Evolutionary conservation across 2,797 vertebrate genomes (phyloP).

Genomic region (Leptodactylus fallax): DNA sequence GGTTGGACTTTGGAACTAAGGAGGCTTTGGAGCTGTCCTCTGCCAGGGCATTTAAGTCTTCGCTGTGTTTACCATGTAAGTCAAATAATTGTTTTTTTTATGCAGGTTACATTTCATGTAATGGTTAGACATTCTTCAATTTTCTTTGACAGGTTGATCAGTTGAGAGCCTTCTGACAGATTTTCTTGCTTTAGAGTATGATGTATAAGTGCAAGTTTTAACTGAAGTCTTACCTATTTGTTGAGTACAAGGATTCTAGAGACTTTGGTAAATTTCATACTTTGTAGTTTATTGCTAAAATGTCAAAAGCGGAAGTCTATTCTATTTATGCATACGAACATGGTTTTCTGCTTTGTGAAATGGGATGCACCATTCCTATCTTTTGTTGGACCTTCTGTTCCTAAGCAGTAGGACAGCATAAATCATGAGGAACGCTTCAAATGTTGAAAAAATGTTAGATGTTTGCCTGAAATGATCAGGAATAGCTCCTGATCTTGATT

Average conservation of each 20-base stretch:
- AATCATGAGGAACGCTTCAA: not conserved
- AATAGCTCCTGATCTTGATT: not conserved
- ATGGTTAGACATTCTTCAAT: not conserved
- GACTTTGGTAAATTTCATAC: no score
- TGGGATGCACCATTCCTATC: not conserved
- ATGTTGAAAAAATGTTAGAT: not conserved
- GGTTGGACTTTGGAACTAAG: not conserved
- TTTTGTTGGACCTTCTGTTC: not conserved
- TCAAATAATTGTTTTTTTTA: not conserved
- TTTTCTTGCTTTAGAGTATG: not conserved
- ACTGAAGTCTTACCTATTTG: not conserved
- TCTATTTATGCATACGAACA: no score
- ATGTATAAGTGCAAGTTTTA: not conserved
- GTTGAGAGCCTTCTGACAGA: not conserved
- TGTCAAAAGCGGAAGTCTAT: no score
- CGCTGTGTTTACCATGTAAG: not conserved
- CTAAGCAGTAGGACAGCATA: not conserved
- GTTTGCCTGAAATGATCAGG: not conserved
- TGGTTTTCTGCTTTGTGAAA: no score
- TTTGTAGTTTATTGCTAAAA: no score
- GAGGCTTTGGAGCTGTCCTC: not conserved
- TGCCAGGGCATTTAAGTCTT: not conserved
- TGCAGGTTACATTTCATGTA: not conserved
- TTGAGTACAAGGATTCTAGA: not conserved
- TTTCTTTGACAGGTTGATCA: not conserved